Base-by-base conservation (phyloP, 2,797 vertebrate genomes). In the Sebastiscus albofasciatus region DNA sequence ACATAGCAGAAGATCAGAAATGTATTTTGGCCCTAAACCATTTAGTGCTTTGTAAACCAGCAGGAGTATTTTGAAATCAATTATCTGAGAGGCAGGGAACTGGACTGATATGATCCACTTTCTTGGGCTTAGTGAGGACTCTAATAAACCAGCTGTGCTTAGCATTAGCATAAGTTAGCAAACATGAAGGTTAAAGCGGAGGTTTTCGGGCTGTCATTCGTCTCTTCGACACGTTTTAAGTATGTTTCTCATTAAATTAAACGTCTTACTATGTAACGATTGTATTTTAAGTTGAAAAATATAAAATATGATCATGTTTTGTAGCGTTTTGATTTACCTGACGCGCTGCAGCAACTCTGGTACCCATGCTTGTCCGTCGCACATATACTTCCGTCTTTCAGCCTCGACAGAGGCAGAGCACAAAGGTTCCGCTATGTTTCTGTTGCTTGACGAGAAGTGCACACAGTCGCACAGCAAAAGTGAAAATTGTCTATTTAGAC, bases 351-450 rank as follows among this genome's bases (percentile, higher is more conserved):
- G 75, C 72, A 5, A 73, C 18, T 14, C 60, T 26, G 11, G 68
- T 46, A 1, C 77, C 84, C 95, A 95, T 95, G 58, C 36, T 87
- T 62, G 92, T 94, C 87, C 95, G 84, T 79, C 86, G 16, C 5
- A 5, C 4, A 90, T 81, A 75, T 60, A 74, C 1, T 18, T 84
- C 91, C 91, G 82, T 78, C 7, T 5, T 3, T 14, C 2, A 54
- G 36, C 6, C 7, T 27, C 0, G 24, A 20, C 8, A 2, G 3
- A 26, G 3, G 3, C 1, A 3, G 2, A 26, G 2, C 0, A 31
- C 34, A 83, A 89, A 42, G 20, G 94, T 95, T 95, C 95, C 95
- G 76, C 65, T 60, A 5, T n/a, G 11, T 1, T 1, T 46, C 14
- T 1, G 16, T 49, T 13, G 2, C 18, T 1, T 52, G 18, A 22